A percentile compares a stretch with the other conserved stretches of the same genome.
Evolutionary conservation across 1,140 invertebrate genomes (phyloP).

Genomic region (Rhynchophorus ferrugineus): DNA sequence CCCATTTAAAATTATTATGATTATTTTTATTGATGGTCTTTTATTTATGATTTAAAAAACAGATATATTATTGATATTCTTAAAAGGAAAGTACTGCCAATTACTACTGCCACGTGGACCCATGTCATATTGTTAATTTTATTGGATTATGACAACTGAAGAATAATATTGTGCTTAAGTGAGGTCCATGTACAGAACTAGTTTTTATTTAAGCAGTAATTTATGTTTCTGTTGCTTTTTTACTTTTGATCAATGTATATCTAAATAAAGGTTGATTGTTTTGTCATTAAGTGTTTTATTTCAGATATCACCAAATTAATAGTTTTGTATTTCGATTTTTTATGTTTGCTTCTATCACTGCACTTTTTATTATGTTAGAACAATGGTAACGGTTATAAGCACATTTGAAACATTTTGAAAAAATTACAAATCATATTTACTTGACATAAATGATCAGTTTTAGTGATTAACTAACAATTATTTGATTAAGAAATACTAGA

Average conservation of each 20-base stretch:
- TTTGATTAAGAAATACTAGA: too few species aligned
- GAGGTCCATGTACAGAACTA: slow-evolving; percentile 20
- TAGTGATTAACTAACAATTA: too few species aligned
- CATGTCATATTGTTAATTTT: background rate
- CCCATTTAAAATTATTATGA: too few species aligned
- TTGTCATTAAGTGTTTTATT: slow-evolving; percentile 3
- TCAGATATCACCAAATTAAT: background rate
- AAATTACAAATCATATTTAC: too few species aligned
- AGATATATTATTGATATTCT: too few species aligned
- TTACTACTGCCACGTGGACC: background rate
- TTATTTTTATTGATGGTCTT: too few species aligned
- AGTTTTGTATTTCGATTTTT: background rate
- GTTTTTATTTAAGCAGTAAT: slow-evolving; percentile 23
- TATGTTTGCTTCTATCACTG: too few species aligned
- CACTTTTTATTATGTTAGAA: too few species aligned
- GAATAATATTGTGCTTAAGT: slow-evolving; percentile 14
- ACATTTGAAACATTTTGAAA: too few species aligned
- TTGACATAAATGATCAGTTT: too few species aligned
- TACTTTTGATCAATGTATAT: slow-evolving; percentile 18
- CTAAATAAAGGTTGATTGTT: slow-evolving; percentile 25
- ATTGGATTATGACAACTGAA: slow-evolving; percentile 13
- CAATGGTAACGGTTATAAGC: too few species aligned
- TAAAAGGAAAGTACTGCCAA: background rate
- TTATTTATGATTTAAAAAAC: background rate
- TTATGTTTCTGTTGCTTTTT: slow-evolving; percentile 25